phyloP scores from a whole-genome alignment of 2,888 invertebrate genomes.

The Cryptocheilus praepositus region DNA sequence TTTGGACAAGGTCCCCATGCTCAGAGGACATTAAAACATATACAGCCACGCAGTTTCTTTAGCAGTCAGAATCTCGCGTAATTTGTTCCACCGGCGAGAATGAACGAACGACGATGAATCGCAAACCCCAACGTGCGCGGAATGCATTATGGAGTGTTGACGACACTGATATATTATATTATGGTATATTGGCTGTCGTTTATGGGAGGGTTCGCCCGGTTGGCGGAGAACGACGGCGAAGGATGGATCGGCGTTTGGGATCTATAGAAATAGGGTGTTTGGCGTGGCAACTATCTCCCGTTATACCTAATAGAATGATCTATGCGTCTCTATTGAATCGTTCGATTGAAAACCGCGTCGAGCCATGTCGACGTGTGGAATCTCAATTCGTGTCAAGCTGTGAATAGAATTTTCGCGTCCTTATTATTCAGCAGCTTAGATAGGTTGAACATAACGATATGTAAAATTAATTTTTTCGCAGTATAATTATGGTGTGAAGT shows the following conservation, averaged over 20 bases:
- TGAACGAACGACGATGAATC: too few species aligned
- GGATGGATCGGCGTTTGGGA: constrained; percentile 25
- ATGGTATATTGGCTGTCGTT: constrained; percentile 39
- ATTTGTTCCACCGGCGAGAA: too few species aligned
- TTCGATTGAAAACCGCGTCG: constrained; percentile 45
- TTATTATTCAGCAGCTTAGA: too few species aligned
- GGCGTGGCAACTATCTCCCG: constrained; percentile 43
- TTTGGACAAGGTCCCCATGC: too few species aligned
- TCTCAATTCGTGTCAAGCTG: background rate
- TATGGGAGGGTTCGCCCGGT: constrained; percentile 13
- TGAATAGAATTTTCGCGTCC: too few species aligned
- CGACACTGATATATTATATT: constrained; percentile 51
- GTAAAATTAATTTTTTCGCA: too few species aligned
- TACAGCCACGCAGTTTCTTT: too few species aligned
- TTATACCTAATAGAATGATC: constrained; percentile 56
- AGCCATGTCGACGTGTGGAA: background rate
- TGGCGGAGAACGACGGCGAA: constrained; percentile 6
- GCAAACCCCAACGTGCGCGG: constrained; percentile 2
- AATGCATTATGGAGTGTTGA: constrained; percentile 35
- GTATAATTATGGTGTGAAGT: too few species aligned
- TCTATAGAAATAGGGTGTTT: constrained; percentile 39
- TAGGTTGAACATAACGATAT: too few species aligned
- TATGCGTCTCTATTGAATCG: constrained; percentile 48
- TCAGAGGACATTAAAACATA: too few species aligned
- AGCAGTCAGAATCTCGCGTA: too few species aligned